Conservation (phyloP, 2,113 vertebrate genomes). For the Ivindomyrus marchei region DNA sequence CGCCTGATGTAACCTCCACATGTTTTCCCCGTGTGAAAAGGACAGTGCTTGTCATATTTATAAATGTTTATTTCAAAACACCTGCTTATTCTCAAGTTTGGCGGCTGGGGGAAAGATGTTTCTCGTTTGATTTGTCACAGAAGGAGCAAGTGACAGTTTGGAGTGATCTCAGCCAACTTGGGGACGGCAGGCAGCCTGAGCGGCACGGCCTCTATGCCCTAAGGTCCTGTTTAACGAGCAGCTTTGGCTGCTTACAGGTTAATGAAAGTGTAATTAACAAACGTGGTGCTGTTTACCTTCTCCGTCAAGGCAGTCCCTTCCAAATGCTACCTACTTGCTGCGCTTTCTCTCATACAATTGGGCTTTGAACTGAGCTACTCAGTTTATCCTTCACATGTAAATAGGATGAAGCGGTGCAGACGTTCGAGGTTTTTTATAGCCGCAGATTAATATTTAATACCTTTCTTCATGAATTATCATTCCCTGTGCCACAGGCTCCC, state of each 20-base stretch:
- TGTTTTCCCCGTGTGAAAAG: background rate
- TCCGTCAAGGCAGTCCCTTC: background rate
- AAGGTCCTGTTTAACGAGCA: background rate
- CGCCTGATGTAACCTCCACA: background rate
- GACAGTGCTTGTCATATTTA: background rate
- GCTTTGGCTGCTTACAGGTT: background rate
- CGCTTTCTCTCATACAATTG: background rate
- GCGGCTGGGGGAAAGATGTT: background rate
- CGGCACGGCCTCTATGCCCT: background rate
- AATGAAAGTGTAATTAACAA: background rate
- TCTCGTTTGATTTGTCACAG: background rate
- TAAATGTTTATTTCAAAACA: slow-evolving; percentile 7
- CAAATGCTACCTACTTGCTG: background rate
- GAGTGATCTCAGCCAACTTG: background rate
- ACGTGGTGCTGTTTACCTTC: background rate
- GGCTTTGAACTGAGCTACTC: background rate
- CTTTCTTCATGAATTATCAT: background rate
- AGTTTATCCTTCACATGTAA: background rate
- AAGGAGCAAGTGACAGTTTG: background rate
- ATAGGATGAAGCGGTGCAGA: background rate
- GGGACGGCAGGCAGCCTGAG: background rate
- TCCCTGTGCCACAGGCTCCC: background rate
- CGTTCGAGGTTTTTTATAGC: slow-evolving; percentile 1
- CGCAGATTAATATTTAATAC: slow-evolving; percentile 23
- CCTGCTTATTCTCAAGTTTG: slow-evolving; percentile 5